These are phyloP conservation scores for Acanthis flammea DNA, from an alignment of 2,797 vertebrate species.

Conservation along the genomic window DNA sequence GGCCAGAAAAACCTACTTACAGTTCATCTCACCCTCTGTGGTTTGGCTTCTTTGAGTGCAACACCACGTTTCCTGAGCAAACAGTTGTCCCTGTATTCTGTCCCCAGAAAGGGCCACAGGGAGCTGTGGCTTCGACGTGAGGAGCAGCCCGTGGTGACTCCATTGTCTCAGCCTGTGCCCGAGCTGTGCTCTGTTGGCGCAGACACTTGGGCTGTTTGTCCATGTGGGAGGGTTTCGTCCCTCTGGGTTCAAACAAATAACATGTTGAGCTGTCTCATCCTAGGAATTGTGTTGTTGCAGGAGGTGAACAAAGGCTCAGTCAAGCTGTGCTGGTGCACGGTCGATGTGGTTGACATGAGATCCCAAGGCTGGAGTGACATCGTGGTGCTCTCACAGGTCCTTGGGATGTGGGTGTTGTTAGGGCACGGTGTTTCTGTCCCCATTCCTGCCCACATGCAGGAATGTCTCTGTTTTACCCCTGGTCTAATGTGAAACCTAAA, in stretches of 20 bases:
- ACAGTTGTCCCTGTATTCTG: neutral
- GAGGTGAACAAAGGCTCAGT: neutral
- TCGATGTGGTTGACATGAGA: accelerated
- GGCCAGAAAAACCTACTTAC: neutral
- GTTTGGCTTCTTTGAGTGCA: neutral
- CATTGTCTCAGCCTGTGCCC: neutral
- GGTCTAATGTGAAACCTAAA: neutral
- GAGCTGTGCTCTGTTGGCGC: neutral
- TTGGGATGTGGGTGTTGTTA: neutral
- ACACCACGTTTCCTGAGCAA: neutral
- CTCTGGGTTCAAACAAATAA: neutral
- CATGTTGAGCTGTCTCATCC: neutral
- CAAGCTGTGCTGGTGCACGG: neutral
- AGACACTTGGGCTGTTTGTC: neutral
- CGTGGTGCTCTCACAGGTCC: neutral
- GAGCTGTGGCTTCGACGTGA: neutral
- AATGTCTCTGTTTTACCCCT: neutral
- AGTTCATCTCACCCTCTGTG: neutral
- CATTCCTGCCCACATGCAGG: accelerated
- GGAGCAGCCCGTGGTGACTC: neutral
- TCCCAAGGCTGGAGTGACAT: neutral
- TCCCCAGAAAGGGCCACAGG: neutral
- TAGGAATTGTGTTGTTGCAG: neutral
- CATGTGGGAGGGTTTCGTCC: neutral
- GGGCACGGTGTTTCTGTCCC: neutral